Evolutionary conservation across 2,888 invertebrate species (phyloP).

Genomic region (Aquatica leii): DNA sequence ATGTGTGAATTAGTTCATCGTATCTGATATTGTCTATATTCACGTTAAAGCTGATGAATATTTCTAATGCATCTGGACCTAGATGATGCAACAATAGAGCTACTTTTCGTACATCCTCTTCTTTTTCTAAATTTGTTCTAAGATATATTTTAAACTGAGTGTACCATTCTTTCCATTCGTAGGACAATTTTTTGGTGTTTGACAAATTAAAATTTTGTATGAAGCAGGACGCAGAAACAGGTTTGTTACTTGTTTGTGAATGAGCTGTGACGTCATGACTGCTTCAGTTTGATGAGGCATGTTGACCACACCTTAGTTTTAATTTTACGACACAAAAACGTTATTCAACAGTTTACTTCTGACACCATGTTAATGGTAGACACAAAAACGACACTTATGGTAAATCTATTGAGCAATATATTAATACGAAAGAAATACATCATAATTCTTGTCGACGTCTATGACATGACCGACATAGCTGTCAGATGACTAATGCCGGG

Average conservation of each 20-base stretch:
- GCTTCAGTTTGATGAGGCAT: not conserved
- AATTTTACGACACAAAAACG: not conserved
- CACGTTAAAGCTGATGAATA: not conserved
- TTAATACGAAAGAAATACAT: too few relatives aligned
- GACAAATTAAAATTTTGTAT: not conserved
- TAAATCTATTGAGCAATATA: too few relatives aligned
- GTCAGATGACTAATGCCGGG: too few relatives aligned
- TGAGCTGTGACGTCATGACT: not conserved
- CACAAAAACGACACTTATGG: too few relatives aligned
- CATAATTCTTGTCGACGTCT: too few relatives aligned
- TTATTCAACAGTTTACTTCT: not conserved
- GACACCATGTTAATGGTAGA: not conserved
- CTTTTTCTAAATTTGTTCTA: constrained; percentile 1
- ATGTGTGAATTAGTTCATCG: not conserved
- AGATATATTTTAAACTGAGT: not conserved
- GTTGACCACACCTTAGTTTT: not conserved
- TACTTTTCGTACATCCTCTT: not conserved
- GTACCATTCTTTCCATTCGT: not conserved
- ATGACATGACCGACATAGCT: too few relatives aligned
- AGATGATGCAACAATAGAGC: constrained; percentile 4
- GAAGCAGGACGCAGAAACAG: constrained; percentile 1
- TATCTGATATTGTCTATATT: not conserved
- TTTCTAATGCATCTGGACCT: not conserved
- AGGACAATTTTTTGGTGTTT: not conserved
- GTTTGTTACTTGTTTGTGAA: not conserved